These are phyloP conservation scores for Podarcis cretensis DNA, from an alignment of 2,113 vertebrate genomes.

Conservation along the genomic window DNA sequence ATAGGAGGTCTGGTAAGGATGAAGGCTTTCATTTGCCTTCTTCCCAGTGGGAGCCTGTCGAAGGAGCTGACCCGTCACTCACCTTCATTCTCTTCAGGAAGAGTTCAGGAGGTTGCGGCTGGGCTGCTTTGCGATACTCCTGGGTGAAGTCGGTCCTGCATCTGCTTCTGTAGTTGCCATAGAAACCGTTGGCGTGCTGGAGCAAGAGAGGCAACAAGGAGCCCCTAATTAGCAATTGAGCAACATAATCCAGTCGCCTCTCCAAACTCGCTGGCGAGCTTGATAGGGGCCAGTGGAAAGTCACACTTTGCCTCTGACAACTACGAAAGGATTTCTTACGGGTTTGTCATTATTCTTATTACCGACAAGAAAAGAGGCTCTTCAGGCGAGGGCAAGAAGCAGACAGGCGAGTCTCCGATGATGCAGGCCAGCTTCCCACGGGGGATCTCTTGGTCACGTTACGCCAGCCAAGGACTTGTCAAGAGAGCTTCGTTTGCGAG, in stretches of 20 bases:
- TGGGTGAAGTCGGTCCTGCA: conserved; percentile 67
- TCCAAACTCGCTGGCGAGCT: rapidly evolving
- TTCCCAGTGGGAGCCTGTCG: not conserved
- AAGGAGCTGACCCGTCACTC: rapidly evolving
- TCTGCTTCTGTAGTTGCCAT: conserved; percentile 77
- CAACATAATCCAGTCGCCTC: rapidly evolving
- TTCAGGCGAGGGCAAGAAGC: not conserved
- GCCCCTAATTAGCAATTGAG: conserved; percentile 42
- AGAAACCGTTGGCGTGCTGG: conserved; percentile 78
- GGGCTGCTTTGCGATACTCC: conserved; percentile 68
- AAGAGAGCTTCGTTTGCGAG: not conserved
- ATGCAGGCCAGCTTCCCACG: not conserved
- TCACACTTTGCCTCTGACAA: rapidly evolving
- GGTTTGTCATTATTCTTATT: not conserved
- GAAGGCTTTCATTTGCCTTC: not conserved
- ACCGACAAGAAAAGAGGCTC: not conserved
- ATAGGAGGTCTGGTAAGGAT: not conserved
- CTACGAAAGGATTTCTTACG: not conserved
- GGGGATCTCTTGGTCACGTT: not conserved
- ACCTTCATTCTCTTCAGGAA: conserved; percentile 62
- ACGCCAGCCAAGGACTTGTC: not conserved
- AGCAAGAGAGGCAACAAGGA: conserved; percentile 56
- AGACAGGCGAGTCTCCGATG: not conserved
- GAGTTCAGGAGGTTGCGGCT: conserved; percentile 69
- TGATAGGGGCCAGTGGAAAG: not conserved